Percentiles rank a stretch among this genome's conserved stretches.
These are phyloP conservation scores for Meda fulgida DNA, from an alignment of 2,797 vertebrate genomes.

Conservation along the genomic window DNA sequence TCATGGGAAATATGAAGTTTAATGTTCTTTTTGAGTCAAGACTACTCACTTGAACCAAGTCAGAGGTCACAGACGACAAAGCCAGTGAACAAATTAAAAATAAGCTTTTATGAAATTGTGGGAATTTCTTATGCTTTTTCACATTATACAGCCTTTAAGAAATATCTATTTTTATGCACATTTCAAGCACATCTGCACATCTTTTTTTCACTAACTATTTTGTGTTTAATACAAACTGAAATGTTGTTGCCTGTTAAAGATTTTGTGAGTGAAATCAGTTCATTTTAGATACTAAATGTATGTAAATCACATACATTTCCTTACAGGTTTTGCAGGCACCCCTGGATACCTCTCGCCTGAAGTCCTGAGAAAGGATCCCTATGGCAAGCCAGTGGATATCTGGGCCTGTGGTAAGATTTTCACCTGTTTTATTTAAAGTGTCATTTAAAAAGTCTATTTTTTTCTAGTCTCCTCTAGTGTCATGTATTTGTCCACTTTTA, in stretches of 20 bases:
- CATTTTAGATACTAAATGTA: background rate
- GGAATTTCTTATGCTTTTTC: background rate
- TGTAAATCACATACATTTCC: constrained; percentile 5
- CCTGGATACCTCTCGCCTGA: constrained; percentile 97
- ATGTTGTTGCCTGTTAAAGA: background rate
- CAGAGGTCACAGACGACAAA: constrained; percentile 31
- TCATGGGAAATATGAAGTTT: constrained; percentile 24
- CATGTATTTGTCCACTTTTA: background rate
- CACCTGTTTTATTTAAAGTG: background rate
- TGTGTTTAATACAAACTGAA: background rate
- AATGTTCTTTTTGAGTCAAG: constrained; percentile 25
- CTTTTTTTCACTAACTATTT: background rate
- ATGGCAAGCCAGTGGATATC: constrained; percentile 99
- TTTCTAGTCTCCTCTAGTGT: background rate
- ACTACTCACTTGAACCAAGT: constrained; percentile 6
- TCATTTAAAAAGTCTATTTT: background rate
- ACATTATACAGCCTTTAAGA: background rate
- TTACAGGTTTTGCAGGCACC: constrained; percentile 95
- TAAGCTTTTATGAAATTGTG: background rate
- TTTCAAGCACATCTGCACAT: background rate
- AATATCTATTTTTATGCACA: background rate
- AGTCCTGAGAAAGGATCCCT: constrained; percentile 98
- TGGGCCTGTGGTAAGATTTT: constrained; percentile 97
- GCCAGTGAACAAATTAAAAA: constrained; percentile 4
- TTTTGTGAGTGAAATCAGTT: background rate